Evolutionary conservation across 2,888 invertebrate genomes (phyloP).

Genomic region (Lasius fuliginosus): DNA sequence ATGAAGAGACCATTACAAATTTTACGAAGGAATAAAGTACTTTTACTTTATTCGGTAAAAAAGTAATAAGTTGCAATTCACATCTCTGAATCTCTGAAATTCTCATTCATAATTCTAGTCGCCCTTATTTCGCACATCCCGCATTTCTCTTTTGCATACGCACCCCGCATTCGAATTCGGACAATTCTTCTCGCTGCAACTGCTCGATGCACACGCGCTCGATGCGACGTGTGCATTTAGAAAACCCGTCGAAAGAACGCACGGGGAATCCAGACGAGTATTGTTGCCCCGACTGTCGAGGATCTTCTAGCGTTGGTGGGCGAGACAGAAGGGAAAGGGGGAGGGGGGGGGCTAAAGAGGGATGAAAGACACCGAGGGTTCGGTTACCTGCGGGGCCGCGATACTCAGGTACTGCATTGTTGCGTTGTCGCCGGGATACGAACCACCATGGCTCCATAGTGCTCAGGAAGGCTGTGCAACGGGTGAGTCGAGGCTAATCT

Average conservation of each 20-base stretch:
- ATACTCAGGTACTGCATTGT: constrained; percentile 75
- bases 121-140: neutral
- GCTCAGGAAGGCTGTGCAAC: constrained; percentile 43
- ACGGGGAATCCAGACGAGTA: constrained; percentile 68
- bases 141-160: constrained; percentile 13
- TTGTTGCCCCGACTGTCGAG: constrained; percentile 67
- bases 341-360: constrained; percentile 61
- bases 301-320: constrained; percentile 67
- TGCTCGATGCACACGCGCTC: constrained; percentile 44
- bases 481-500: constrained; percentile 59
- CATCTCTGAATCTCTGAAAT: constrained; percentile 12
- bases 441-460: constrained; percentile 40
- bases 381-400: constrained; percentile 71
- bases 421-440: constrained; percentile 65
- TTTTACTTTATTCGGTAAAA: neutral
- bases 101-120: constrained; percentile 1
- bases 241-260: constrained; percentile 64
- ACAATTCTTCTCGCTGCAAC: constrained; percentile 32
- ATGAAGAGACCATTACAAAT: neutral
- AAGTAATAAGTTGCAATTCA: neutral
- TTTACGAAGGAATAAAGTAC: neutral
- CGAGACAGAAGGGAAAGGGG: constrained; percentile 40
- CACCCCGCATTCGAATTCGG: neutral
- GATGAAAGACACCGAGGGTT: constrained; percentile 73
- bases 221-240: constrained; percentile 72